phyloP scores from a whole-genome alignment of 2,113 vertebrate genomes.

The Erythrocercus mccallii region DNA sequence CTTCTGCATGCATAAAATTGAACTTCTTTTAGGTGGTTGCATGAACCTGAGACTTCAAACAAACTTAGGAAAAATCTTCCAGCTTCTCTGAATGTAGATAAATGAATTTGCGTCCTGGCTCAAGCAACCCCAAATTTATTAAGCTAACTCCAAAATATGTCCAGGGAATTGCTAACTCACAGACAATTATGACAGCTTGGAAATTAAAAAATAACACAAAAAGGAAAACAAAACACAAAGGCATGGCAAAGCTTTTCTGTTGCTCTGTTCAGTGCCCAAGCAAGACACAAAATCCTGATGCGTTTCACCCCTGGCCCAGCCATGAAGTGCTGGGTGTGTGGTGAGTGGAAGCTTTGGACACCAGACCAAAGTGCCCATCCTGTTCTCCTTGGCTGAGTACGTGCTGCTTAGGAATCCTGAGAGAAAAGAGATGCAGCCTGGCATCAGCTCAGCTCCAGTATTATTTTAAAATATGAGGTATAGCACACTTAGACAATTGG shows the following conservation, averaged over 20 bases:
- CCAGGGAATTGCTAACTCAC: background rate
- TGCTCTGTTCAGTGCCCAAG: background rate
- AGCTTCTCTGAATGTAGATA: background rate
- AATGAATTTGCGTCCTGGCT: background rate
- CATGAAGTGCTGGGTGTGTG: background rate
- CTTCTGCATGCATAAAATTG: background rate
- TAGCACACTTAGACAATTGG: constrained; percentile 33
- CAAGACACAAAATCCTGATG: background rate
- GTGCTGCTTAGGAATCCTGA: background rate
- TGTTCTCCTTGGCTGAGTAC: background rate
- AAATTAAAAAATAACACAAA: background rate
- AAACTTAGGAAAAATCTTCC: background rate
- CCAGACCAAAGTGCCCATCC: background rate
- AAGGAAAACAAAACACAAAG: background rate
- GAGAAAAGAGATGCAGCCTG: background rate
- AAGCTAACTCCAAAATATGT: background rate
- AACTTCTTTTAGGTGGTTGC: background rate
- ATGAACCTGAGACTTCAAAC: background rate
- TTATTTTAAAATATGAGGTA: constrained; percentile 28
- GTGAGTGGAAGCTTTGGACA: background rate
- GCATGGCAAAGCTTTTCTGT: background rate
- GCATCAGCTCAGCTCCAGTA: constrained; percentile 19
- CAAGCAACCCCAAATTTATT: background rate
- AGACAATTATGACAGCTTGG: background rate
- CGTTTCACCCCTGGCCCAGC: background rate